Percentiles rank a stretch among this genome's conserved stretches.
Conservation (phyloP, 2,113 vertebrate species). For the Zosterops lateralis region DNA sequence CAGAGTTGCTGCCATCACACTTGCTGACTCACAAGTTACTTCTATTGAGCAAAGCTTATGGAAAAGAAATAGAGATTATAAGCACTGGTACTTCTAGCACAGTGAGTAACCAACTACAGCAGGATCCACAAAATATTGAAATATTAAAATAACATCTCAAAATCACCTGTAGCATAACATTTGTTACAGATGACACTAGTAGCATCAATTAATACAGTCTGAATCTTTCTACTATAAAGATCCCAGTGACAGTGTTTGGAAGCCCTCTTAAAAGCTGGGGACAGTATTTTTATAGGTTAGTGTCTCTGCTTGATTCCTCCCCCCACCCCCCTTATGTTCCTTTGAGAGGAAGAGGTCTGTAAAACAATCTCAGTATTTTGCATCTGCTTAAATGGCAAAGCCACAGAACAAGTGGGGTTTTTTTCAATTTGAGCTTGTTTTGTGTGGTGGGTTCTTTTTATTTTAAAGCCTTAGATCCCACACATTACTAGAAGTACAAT, state of each 20-base stretch:
- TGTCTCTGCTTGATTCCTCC: neutral
- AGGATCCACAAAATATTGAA: neutral
- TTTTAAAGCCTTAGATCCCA: conserved; percentile 24
- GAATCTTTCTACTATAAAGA: neutral
- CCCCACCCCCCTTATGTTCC: neutral
- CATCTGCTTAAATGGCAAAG: conserved; percentile 30
- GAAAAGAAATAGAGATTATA: conserved; percentile 22
- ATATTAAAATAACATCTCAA: neutral
- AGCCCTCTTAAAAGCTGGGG: neutral
- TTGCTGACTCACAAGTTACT: conserved; percentile 96
- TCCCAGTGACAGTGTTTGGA: conserved; percentile 9
- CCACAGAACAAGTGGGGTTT: neutral
- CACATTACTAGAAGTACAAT: neutral
- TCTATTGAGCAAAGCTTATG: conserved; percentile 94
- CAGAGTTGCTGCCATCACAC: conserved; percentile 96
- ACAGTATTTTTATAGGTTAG: neutral
- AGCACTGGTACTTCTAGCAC: neutral
- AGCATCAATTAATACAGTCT: neutral
- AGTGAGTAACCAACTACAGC: neutral
- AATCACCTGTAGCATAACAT: neutral
- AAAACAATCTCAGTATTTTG: conserved; percentile 33
- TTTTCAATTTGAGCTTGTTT: neutral
- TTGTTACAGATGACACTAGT: neutral
- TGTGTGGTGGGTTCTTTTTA: neutral
- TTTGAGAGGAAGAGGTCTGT: conserved; percentile 6